These are phyloP conservation scores for Diabrotica balteata DNA, from an alignment of 2,888 invertebrate genomes.

Conservation along the genomic window DNA sequence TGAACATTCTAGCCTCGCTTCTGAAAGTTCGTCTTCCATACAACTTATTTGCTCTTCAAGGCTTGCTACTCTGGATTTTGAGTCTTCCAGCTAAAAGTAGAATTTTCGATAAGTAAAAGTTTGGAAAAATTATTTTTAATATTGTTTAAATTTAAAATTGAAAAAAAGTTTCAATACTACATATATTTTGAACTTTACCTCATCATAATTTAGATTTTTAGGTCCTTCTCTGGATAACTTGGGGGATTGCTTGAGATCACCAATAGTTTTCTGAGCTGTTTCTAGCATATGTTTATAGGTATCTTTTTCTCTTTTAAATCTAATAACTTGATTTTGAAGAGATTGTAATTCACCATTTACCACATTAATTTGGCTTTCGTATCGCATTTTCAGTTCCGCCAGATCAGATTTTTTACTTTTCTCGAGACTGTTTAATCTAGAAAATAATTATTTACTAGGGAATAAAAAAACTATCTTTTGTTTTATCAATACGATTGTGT, in stretches of 20 bases:
- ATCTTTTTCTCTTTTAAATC: conserved; percentile 87
- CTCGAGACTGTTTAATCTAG: conserved; percentile 67
- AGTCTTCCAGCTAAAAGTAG: conserved; percentile 69
- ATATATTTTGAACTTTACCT: conserved; percentile 60
- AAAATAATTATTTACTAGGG: no score
- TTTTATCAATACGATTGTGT: no score
- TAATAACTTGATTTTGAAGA: conserved; percentile 78
- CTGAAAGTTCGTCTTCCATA: conserved; percentile 88
- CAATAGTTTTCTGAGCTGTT: conserved; percentile 83
- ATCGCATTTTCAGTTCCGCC: conserved; percentile 80
- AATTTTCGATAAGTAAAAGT: no score
- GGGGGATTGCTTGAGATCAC: conserved; percentile 73
- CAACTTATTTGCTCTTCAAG: conserved; percentile 85
- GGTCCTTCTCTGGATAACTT: conserved; percentile 63
- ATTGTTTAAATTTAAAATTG: no score
- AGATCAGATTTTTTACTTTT: conserved; percentile 79
- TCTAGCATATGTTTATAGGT: conserved; percentile 90
- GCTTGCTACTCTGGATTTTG: conserved; percentile 72
- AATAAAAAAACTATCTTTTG: no score
- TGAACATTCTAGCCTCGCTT: conserved; percentile 80
- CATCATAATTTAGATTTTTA: conserved; percentile 76
- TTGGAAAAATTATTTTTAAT: no score
- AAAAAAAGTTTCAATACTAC: no score
- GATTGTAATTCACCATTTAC: conserved; percentile 84
- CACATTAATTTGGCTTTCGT: conserved; percentile 83